Base-by-base conservation (phyloP, 2,113 vertebrate genomes). In the Ailuropoda melanoleuca region DNA sequence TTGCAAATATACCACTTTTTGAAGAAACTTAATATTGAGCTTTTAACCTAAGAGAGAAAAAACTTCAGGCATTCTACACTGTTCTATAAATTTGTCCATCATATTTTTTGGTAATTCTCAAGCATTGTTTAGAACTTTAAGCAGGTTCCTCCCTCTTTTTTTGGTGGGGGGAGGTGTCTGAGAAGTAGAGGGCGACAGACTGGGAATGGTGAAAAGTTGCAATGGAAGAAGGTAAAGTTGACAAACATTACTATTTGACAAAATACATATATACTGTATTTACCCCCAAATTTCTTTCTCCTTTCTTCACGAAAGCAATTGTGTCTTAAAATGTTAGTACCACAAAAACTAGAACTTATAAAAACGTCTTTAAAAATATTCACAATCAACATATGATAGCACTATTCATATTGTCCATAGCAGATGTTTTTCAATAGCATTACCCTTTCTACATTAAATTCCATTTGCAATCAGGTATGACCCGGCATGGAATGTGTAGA, bases 11-110 rank as follows among this genome's bases (percentile, higher is more conserved):
- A 72, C 15, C 4, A 39, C 5, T 68, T 10, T 15, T 72, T 92
- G 78, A 50, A n/a, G 34, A 97, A 88, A 94, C 21, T 53, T 93
- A 89, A 93, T 60, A 85, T 15, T 53, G 34, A 95, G 50, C 1
- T 72, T 96, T 72, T 88, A 81, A 56, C 56, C 8, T 19, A 85
- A 82, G 85, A 64, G 37, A 95, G 68, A 74, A 18, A 85, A 93
- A 82, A 89, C 17, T 24, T 37, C 24, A 74, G 24, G 34, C 10
- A 85, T 53, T 58, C 10, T 31, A 53, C 15, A 9, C 3, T 11
- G 8, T 62, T n/a, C 31, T 17, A 82, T 5, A 37, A 5, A 23
- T 8, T 43, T 75, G 4, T 8, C 34, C 1, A 48, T 18, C 26
- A 11, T 81, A 37, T 84, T 90, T 50, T 53, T 6, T 34, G 26